Conservation (phyloP, 2,797 vertebrate species). For the Tauraco hartlaubi region DNA sequence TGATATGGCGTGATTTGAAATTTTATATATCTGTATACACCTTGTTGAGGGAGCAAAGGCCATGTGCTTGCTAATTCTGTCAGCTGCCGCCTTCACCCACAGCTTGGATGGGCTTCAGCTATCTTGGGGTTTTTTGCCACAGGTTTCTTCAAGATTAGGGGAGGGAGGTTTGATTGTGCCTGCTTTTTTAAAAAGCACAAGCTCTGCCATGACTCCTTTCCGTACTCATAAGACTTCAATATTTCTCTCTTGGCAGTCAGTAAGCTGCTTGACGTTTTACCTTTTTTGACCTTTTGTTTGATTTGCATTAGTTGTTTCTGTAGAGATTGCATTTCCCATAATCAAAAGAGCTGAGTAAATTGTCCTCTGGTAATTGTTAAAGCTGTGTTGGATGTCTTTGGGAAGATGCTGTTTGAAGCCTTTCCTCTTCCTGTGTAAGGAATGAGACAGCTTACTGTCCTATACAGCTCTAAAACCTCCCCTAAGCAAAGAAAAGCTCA, state of each 20-base stretch:
- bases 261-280: not conserved
- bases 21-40: not conserved
- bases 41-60: not conserved
- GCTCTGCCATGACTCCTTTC: not conserved
- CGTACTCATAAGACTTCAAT: fast-evolving
- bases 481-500: not conserved
- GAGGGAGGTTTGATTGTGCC: not conserved
- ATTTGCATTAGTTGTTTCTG: not conserved
- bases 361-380: not conserved
- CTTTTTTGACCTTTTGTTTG: not conserved
- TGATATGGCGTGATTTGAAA: not conserved
- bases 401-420: not conserved
- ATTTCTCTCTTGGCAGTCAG: not conserved
- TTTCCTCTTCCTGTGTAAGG: not conserved
- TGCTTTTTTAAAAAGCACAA: not conserved
- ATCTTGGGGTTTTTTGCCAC: not conserved
- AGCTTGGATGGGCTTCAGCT: not conserved
- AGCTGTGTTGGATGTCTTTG: not conserved
- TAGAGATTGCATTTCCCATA: not conserved
- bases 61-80: not conserved
- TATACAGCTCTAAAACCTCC: not conserved
- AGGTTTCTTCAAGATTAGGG: not conserved
- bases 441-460: not conserved
- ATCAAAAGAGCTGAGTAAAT: not conserved
- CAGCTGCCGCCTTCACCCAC: not conserved